Evolutionary conservation across 2,888 invertebrate genomes (phyloP).

Genomic region (Pollenia griseotomentosa): DNA sequence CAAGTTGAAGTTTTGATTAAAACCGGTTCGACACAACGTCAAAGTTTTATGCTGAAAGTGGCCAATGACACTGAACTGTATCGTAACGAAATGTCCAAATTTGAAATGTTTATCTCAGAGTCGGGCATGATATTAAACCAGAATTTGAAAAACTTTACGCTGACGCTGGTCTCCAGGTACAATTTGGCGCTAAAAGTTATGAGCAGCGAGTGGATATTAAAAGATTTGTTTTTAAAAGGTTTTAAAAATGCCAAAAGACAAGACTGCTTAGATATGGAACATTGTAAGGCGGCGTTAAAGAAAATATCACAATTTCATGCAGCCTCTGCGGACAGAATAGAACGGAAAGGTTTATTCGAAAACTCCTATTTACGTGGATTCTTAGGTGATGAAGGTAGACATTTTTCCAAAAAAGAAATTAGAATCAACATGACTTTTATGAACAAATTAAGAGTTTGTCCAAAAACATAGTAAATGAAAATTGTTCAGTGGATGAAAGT

Average conservation of each 20-base stretch:
- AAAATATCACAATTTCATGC: slow-evolving; percentile 82
- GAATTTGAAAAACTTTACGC: slow-evolving; percentile 79
- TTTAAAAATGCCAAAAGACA: slow-evolving; percentile 79
- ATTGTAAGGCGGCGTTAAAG: slow-evolving; percentile 77
- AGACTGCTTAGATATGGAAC: slow-evolving; percentile 77
- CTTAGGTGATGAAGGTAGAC: slow-evolving; percentile 52
- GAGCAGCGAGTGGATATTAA: slow-evolving; percentile 74
- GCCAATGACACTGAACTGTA: slow-evolving; percentile 75
- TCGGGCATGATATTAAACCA: slow-evolving; percentile 77
- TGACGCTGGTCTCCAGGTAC: slow-evolving; percentile 75
- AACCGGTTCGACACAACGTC: slow-evolving; percentile 35
- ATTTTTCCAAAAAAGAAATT: slow-evolving; percentile 74
- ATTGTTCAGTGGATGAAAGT: not conserved
- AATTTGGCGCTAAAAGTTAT: slow-evolving; percentile 77
- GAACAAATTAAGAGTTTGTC: slow-evolving; percentile 20
- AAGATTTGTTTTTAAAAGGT: slow-evolving; percentile 77
- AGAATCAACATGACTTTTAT: slow-evolving; percentile 30
- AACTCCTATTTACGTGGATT: slow-evolving; percentile 59
- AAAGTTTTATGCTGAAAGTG: slow-evolving; percentile 80
- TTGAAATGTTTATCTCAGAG: slow-evolving; percentile 78
- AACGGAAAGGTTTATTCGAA: slow-evolving; percentile 74
- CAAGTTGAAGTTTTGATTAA: slow-evolving; percentile 75
- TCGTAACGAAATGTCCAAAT: slow-evolving; percentile 73
- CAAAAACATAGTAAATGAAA: not conserved
- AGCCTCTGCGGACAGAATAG: slow-evolving; percentile 78